Conservation (phyloP, 2,888 invertebrate species). For the Cephus pulcher region DNA sequence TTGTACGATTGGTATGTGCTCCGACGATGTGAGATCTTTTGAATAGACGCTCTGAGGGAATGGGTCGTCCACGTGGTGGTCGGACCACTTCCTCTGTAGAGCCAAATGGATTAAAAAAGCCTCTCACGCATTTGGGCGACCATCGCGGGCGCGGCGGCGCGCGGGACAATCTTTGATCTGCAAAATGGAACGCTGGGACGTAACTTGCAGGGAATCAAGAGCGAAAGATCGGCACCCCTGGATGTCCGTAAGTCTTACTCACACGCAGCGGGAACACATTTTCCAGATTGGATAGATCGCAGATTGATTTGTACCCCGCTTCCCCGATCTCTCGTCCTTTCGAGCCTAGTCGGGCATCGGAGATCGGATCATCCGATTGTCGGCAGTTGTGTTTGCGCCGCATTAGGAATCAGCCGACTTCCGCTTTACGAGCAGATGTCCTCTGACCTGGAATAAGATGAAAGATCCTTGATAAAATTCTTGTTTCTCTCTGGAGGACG, state of each 20-base stretch:
- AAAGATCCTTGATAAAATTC: conserved; percentile 42
- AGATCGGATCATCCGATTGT: conserved; percentile 48
- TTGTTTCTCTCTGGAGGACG: not conserved
- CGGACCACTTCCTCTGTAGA: not conserved
- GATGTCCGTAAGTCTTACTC: not conserved
- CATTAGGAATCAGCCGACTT: conserved; percentile 49
- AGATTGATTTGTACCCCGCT: conserved; percentile 42
- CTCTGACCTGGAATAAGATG: conserved; percentile 50
- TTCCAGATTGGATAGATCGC: conserved; percentile 44
- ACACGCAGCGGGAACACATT: conserved; percentile 40
- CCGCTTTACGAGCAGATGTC: conserved; percentile 38
- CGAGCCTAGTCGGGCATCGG: conserved; percentile 9
- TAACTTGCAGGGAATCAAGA: not conserved
- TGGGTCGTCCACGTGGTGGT: not conserved
- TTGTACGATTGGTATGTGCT: not conserved
- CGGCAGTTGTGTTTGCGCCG: conserved; percentile 47
- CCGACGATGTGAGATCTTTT: not conserved
- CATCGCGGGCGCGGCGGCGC: not conserved
- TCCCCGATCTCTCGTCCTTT: conserved; percentile 5
- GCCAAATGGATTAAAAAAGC: not conserved
- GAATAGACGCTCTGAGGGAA: not conserved
- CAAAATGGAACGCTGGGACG: conserved; percentile 8
- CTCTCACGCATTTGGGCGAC: not conserved
- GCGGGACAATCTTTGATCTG: conserved; percentile 17
- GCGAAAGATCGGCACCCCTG: not conserved